These are phyloP conservation scores for Margarornis squamiger DNA, from an alignment of 2,797 vertebrate genomes.

Conservation along the genomic window DNA sequence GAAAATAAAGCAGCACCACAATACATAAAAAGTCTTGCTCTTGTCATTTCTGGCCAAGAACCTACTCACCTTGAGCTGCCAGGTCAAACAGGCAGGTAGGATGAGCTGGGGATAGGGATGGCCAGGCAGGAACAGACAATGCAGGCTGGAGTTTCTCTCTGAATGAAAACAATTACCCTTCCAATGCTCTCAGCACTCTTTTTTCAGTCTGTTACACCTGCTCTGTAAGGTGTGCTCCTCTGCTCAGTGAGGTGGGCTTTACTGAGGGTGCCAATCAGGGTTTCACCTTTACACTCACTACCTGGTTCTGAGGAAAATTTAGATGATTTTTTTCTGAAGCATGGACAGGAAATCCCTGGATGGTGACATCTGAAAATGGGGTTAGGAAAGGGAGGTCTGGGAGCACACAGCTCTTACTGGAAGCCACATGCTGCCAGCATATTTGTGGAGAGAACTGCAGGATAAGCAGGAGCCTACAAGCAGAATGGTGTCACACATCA, in stretches of 20 bases:
- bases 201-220: not conserved
- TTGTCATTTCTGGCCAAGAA: not conserved
- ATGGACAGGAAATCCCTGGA: not conserved
- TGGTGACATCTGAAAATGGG: not conserved
- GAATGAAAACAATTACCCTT: not conserved
- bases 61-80: not conserved
- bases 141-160: not conserved
- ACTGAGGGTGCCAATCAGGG: not conserved
- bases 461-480: not conserved
- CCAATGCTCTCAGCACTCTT: not conserved
- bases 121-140: not conserved
- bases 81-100: not conserved
- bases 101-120: not conserved
- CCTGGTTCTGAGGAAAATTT: not conserved
- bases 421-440: not conserved
- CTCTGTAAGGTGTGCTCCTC: not conserved
- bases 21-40: not conserved
- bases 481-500: not conserved
- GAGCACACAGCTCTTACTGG: not conserved
- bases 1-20: not conserved
- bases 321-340: not conserved
- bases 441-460: not conserved
- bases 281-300: not conserved
- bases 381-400: not conserved
- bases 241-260: not conserved